Evolutionary conservation across 1,140 invertebrate species (phyloP), one percentile per base, ranked within the genome.

Genomic region (Drosophila ananassae): DNA sequence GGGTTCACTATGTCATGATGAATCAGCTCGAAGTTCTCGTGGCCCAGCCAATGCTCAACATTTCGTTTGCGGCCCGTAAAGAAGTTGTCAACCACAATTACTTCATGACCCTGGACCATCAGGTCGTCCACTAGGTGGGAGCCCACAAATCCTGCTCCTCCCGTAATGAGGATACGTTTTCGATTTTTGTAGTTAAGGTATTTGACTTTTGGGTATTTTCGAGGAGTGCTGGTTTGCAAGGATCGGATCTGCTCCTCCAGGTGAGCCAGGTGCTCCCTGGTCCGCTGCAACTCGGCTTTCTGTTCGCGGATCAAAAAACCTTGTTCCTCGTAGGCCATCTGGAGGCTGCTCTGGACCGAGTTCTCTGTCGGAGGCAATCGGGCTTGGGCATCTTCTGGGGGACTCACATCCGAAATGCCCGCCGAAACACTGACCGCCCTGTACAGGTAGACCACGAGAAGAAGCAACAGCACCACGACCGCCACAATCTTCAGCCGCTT

Each of bases 1-100:
- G 98, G 98, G 92, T 99, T 99, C 0, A 99, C 98, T 89, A 99
- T 98, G 91, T 99, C 99, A 92, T 99, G 99, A 92, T 99, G 98
- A 46, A 99, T 97, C 32, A 99, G 93, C 93, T 99, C 99, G 93
- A 99, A 99, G 92, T 99, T 99, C 85, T 98, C 96, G 93, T 99
- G 99, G 0, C 98, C 98, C 75, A 99, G 95, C 99, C 99, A 99
- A 89, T 99, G 98, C 90, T 99, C 98, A 0, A 99, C 96, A 93
- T 99, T 99, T 28, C 96, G 93, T 92, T 99, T 99, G 44, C 98
- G 93, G 2, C 98, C 98, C 10, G 99, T 99, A 92, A 99, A 99
- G 92, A 99, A 99, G 92, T 99, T 99, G 92, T 99, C 99, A 3
- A 97, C 97, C 3, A 99, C 98, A 83, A 98, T 99, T 0, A 99